Percentiles rank a stretch among this genome's conserved stretches.
Conservation (phyloP, 2,113 vertebrate species). For the Chamaetylas fuelleborni region DNA sequence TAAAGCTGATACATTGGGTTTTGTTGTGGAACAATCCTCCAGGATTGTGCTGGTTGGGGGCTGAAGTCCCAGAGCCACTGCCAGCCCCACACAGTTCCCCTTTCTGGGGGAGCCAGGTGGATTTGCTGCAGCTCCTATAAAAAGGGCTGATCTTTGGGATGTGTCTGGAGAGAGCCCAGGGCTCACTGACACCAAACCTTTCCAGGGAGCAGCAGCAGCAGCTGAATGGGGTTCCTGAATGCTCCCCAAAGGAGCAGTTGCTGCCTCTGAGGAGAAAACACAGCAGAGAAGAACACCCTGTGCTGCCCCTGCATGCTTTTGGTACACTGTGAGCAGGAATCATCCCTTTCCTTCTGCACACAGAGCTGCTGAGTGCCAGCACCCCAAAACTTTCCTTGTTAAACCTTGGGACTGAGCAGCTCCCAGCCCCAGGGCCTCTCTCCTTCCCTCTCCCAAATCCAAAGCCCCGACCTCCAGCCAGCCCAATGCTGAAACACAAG, state of each 20-base stretch:
- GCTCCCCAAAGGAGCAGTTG: no score
- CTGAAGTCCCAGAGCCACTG: background rate
- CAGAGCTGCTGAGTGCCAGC: background rate
- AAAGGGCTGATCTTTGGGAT: background rate
- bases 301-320: background rate
- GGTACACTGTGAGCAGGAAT: background rate
- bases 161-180: background rate
- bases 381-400: background rate
- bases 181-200: rapidly evolving
- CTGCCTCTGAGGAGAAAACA: rapidly evolving
- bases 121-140: background rate
- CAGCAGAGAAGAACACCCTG: background rate
- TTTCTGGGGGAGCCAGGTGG: background rate
- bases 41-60: background rate
- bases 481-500: rapidly evolving
- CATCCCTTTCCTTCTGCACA: background rate
- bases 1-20: rapidly evolving
- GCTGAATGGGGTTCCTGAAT: rapidly evolving
- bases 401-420: background rate
- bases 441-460: background rate
- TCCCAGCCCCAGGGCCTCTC: background rate
- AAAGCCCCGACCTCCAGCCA: background rate
- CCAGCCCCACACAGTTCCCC: rapidly evolving
- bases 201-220: rapidly evolving
- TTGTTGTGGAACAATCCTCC: background rate